Evolutionary conservation across 2,113 vertebrate genomes (phyloP).

Genomic region (Takifugu bimaculatus): DNA sequence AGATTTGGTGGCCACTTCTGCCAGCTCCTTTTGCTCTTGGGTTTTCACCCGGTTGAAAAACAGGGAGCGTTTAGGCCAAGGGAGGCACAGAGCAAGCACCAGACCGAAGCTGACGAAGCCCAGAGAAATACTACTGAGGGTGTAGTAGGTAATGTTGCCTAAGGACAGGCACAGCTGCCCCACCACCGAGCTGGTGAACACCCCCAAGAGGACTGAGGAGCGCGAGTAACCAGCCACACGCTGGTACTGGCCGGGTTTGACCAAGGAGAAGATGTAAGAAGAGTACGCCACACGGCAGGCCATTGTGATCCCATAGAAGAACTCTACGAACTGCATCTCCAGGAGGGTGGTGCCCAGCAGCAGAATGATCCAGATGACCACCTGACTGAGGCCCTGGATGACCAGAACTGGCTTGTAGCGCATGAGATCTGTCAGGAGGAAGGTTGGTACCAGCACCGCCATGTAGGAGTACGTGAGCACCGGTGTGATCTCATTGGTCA

Average conservation of each 20-base stretch:
- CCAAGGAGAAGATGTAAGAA: conserved; percentile 95
- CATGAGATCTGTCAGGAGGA: conserved; percentile 89
- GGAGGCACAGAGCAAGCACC: conserved; percentile 80
- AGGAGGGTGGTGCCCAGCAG: conserved; percentile 74
- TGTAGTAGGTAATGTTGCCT: conserved; percentile 58
- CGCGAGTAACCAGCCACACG: conserved; percentile 89
- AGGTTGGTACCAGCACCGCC: conserved; percentile 86
- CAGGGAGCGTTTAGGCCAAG: conserved; percentile 85
- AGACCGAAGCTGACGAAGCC: conserved; percentile 83
- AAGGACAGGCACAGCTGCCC: conserved; percentile 84
- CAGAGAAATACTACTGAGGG: conserved; percentile 79
- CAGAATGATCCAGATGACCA: conserved; percentile 87
- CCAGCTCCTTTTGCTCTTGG: conserved; percentile 48
- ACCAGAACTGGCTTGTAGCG: conserved; percentile 92
- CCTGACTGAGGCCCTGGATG: conserved; percentile 85
- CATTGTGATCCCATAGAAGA: conserved; percentile 91
- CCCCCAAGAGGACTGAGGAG: conserved; percentile 82
- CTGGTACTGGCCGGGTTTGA: conserved; percentile 80
- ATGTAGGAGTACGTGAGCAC: conserved; percentile 92
- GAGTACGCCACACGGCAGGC: conserved; percentile 93
- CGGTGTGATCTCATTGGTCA: conserved; percentile 88
- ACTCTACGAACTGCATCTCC: conserved; percentile 95
- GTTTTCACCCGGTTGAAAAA: conserved; percentile 80
- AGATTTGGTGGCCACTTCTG: background rate
- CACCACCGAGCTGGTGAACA: conserved; percentile 89